Base-by-base conservation (phyloP, 92 coral and sea anemone species). In the Ricordea florida region DNA sequence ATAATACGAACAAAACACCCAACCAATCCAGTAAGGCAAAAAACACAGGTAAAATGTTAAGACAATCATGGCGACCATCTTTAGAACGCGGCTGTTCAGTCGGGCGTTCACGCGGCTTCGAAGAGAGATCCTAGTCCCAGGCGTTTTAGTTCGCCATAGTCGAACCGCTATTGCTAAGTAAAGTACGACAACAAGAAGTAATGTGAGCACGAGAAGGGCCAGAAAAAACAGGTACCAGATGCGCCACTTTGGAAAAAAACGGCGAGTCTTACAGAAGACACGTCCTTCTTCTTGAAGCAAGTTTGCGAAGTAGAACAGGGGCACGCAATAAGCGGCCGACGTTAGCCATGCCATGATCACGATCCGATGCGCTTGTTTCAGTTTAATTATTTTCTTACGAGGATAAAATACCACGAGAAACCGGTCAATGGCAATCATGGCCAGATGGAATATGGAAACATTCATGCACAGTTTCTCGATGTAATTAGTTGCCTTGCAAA, bases 11-110 rank as follows among this genome's bases (percentile, higher is more conserved):
- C 90, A 85, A 44, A 85, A 85, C 9, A 85, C 77, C 90, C 90
- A 85, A 1, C 90, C 90, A 9, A 85, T 41, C 90, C 90, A 85
- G 35, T 85, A 85, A 1, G 90, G 90, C 1, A 85, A 76, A 64
- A 85, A 78, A 24, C 90, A 85, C 8, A 74, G 48, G 31, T 85
- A 85, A 15, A 62, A 85, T 0, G 76, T 76, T 21, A 70, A 21
- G 0, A 85, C 70, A 0, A 85, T 85, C 47, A 65, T 66, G 6
- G 90, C 90, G 10, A 85, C 90, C 90, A 85, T 85, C 52, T 85
- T 85, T 24, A 79, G 62, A 21, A 85, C 69, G 11, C 90, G 65
- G 1, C 18, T 38, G 45, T 72, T 85, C 11, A 85, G 49, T 21
- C 84, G 78, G 46, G 76, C 81, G 13, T 42, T 57, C 32, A 48